phyloP scores from a whole-genome alignment of 92 coral and sea anemone species.

The Parazoanthus swiftii region DNA sequence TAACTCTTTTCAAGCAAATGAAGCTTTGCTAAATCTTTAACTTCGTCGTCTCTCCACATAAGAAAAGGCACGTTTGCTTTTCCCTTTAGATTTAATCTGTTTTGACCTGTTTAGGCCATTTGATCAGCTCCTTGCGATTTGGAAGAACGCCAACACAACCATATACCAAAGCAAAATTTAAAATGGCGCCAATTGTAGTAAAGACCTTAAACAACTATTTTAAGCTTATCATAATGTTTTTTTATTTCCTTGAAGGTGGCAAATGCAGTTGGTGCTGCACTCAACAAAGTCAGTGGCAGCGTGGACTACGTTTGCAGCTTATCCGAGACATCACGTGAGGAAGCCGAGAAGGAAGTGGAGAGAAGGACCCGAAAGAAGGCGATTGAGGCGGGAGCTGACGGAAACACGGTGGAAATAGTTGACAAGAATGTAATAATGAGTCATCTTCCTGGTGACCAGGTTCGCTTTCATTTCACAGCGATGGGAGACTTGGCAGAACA shows the following conservation, averaged over 20 bases:
- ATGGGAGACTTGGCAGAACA: slow-evolving; percentile 77
- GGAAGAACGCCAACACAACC: too few species aligned
- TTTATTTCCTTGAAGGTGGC: slow-evolving; percentile 58
- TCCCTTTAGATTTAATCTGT: too few species aligned
- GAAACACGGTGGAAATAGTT: slow-evolving; percentile 63
- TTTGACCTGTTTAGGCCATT: too few species aligned
- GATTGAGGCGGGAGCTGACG: slow-evolving; percentile 68
- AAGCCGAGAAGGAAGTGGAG: slow-evolving; percentile 57
- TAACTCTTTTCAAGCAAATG: too few species aligned
- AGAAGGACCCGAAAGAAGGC: slow-evolving; percentile 62
- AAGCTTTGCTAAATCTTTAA: too few species aligned
- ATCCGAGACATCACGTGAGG: slow-evolving; percentile 59
- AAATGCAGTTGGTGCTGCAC: slow-evolving; percentile 96
- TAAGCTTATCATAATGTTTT: too few species aligned
- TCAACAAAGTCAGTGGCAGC: slow-evolving; percentile 84
- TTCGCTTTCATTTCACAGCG: slow-evolving; percentile 74
- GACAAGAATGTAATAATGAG: slow-evolving; percentile 68
- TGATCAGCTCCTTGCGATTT: too few species aligned
- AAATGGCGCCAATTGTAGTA: too few species aligned
- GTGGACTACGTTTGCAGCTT: slow-evolving; percentile 73
- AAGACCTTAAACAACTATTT: too few species aligned
- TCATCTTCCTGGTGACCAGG: slow-evolving; percentile 78
- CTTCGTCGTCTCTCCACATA: too few species aligned
- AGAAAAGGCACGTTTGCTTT: too few species aligned
- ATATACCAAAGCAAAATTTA: too few species aligned